Percentiles rank a stretch among this genome's conserved stretches.
phyloP scores from a whole-genome alignment of 1,140 invertebrate species.

The Thaumetopoea pityocampa region DNA sequence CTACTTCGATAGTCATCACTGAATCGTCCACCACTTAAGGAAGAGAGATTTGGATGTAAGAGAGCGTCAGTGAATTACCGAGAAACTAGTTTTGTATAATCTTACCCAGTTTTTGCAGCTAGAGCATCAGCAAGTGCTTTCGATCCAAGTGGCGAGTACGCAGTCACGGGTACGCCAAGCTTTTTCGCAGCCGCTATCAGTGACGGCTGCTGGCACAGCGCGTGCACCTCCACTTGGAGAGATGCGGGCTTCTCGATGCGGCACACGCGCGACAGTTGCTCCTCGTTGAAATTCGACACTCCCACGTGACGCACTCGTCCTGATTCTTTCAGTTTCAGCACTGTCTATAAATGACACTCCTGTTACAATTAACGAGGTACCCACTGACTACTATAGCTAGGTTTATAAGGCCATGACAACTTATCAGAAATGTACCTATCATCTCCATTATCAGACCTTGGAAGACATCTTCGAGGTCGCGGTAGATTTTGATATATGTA shows the following conservation, averaged over 20 bases:
- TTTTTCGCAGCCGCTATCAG: constrained; percentile 83
- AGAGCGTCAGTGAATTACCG: too few species aligned
- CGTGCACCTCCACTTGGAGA: constrained; percentile 88
- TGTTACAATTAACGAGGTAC: not conserved
- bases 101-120: constrained; percentile 54
- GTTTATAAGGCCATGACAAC: too few species aligned
- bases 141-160: constrained; percentile 89
- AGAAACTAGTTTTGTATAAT: not conserved
- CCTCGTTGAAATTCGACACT: constrained; percentile 85
- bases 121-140: constrained; percentile 77
- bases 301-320: constrained; percentile 83
- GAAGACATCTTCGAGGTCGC: too few species aligned
- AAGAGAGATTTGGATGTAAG: too few species aligned
- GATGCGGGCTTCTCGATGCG: constrained; percentile 80
- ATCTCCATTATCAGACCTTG: too few species aligned
- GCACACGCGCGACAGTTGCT: constrained; percentile 80
- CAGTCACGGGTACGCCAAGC: constrained; percentile 84
- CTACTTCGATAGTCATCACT: too few species aligned
- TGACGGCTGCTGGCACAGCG: constrained; percentile 86
- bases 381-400: not conserved
- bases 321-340: constrained; percentile 82
- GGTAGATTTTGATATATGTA: too few species aligned
- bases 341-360: constrained; percentile 74
- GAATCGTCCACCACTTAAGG: too few species aligned
- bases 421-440: too few species aligned